Percentiles rank a stretch among this genome's conserved stretches.
phyloP scores from a whole-genome alignment of 2,888 invertebrate species.

The Mimachlamys varia region DNA sequence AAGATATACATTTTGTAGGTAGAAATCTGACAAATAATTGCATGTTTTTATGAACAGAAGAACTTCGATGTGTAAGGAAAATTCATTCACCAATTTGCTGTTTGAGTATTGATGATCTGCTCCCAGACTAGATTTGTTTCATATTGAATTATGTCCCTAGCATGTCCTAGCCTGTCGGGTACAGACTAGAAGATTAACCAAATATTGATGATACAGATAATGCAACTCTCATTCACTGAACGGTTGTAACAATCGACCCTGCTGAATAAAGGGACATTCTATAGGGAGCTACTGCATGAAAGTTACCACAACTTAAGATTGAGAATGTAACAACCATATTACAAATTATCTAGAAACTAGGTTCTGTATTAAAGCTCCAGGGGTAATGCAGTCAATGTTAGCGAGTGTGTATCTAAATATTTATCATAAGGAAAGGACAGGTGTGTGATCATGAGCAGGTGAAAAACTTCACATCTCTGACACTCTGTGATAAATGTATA shows the following conservation, averaged over 20 bases:
- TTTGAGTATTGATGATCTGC: too few relatives aligned
- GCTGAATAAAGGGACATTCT: neutral
- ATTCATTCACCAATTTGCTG: too few relatives aligned
- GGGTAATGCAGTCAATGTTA: too few relatives aligned
- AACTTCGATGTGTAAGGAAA: too few relatives aligned
- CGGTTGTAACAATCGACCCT: neutral
- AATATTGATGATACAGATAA: conserved; percentile 3
- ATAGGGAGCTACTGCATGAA: neutral
- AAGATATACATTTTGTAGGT: too few relatives aligned
- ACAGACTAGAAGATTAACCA: neutral
- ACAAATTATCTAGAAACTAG: neutral
- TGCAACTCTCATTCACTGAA: neutral
- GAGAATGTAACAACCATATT: neutral
- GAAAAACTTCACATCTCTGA: neutral
- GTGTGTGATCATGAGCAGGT: conserved; percentile 22
- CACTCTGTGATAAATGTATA: neutral
- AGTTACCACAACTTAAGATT: neutral
- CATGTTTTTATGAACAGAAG: too few relatives aligned
- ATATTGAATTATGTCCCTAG: neutral
- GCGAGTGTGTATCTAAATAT: too few relatives aligned
- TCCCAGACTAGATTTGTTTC: neutral
- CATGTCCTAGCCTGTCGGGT: neutral
- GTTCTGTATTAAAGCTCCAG: too few relatives aligned
- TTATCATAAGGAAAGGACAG: neutral
- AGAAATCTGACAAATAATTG: too few relatives aligned